A percentile compares a stretch with the other conserved stretches of the same genome.
These are phyloP conservation scores for Telenomus remus DNA, from an alignment of 1,140 invertebrate genomes.

Conservation along the genomic window DNA sequence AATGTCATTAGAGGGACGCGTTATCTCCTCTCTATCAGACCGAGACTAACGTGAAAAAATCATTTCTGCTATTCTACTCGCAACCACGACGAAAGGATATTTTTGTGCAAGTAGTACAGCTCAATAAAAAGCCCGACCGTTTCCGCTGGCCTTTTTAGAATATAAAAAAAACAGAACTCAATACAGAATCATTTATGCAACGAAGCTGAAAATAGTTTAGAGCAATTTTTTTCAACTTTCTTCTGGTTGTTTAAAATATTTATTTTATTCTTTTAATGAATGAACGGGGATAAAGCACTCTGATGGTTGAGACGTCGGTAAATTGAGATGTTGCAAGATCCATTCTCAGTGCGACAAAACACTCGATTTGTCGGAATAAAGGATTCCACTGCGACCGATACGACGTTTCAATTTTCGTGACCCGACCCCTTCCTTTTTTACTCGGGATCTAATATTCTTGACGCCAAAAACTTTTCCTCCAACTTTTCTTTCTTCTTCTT, in stretches of 20 bases:
- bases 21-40: constrained; percentile 1
- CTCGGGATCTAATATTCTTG: constrained; percentile 65
- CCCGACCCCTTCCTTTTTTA: constrained; percentile 48
- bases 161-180: background rate
- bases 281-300: too few relatives aligned
- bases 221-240: too few relatives aligned
- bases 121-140: constrained; percentile 4
- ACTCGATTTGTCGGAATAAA: constrained; percentile 42
- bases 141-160: constrained; percentile 1
- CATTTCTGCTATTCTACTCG: background rate
- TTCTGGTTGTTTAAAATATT: too few relatives aligned
- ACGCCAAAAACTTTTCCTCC: constrained; percentile 64
- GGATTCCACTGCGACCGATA: constrained; percentile 50
- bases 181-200: too few relatives aligned
- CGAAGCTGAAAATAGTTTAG: too few relatives aligned
- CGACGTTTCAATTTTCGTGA: constrained; percentile 69
- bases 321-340: background rate
- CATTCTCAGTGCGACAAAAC: constrained; percentile 31
- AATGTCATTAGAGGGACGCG: constrained; percentile 25
- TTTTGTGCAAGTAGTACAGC: constrained; percentile 2
- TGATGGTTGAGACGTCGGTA: too few relatives aligned
- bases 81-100: too few relatives aligned
- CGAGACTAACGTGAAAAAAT: background rate
- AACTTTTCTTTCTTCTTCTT: constrained; percentile 30
- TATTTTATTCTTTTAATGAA: too few relatives aligned